phyloP scores from a whole-genome alignment of 1,140 invertebrate genomes.

The Drosophila setifemur region DNA sequence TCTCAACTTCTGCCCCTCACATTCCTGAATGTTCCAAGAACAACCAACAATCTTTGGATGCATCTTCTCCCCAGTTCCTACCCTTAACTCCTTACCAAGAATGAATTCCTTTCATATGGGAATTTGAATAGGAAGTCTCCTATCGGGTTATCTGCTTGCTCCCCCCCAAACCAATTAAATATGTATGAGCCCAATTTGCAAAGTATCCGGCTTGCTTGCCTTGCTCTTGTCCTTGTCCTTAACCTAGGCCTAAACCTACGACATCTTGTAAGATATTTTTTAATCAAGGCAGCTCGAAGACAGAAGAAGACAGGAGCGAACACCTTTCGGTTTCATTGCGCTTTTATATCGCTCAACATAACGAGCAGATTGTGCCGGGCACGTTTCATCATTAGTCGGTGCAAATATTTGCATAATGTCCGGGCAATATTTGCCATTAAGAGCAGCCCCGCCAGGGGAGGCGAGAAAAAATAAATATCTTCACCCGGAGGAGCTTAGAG shows the following conservation, averaged over 20 bases:
- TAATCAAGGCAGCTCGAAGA: slow-evolving; percentile 55
- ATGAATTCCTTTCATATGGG: slow-evolving; percentile 22
- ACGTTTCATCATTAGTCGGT: slow-evolving; percentile 66
- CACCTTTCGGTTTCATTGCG: slow-evolving; percentile 67
- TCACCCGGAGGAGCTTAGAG: slow-evolving; percentile 40
- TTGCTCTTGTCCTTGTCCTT: slow-evolving; percentile 31
- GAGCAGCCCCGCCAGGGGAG: slow-evolving; percentile 10
- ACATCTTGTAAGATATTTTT: slow-evolving; percentile 49
- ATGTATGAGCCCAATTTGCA: slow-evolving; percentile 40
- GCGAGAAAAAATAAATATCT: slow-evolving; percentile 19
- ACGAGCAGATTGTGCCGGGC: slow-evolving; percentile 56
- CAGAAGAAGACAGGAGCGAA: slow-evolving; percentile 15
- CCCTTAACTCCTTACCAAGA: slow-evolving; percentile 1
- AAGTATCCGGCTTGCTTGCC: not conserved
- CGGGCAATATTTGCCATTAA: slow-evolving; percentile 55
- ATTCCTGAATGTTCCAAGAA: not conserved
- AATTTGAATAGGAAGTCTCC: slow-evolving; percentile 10
- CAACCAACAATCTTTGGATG: not conserved
- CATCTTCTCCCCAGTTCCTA: not conserved
- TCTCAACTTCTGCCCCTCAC: not conserved
- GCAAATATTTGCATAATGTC: slow-evolving; percentile 79
- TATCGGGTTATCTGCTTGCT: not conserved
- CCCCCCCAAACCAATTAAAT: slow-evolving; percentile 33
- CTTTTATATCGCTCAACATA: slow-evolving; percentile 36
- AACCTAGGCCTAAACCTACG: slow-evolving; percentile 36